phyloP scores from a whole-genome alignment of 2,797 vertebrate genomes.

The Phrynocephalus guinanensis region DNA sequence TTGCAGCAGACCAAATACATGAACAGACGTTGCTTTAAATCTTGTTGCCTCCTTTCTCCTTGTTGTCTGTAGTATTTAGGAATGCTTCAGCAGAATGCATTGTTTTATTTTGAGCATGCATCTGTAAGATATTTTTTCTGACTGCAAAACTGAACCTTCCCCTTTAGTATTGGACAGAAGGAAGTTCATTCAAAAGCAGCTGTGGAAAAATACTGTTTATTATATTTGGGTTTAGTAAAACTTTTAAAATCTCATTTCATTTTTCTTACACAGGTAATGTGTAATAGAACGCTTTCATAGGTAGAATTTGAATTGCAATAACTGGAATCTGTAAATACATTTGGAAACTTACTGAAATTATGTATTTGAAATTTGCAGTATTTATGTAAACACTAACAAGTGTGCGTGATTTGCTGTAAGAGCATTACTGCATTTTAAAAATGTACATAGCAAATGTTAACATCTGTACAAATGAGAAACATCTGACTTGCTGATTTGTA shows the following conservation, averaged over 20 bases:
- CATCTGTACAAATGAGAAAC: slow-evolving; percentile 54
- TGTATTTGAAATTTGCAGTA: slow-evolving; percentile 72
- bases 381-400: slow-evolving; percentile 68
- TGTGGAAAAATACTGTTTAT: slow-evolving; percentile 23
- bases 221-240: slow-evolving; percentile 20
- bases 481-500: slow-evolving; percentile 61
- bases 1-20: slow-evolving; percentile 57
- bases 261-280: slow-evolving; percentile 46
- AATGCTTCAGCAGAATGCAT: slow-evolving; percentile 33
- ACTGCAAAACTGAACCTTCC: slow-evolving; percentile 44
- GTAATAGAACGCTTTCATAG: slow-evolving; percentile 58
- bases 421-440: slow-evolving; percentile 68
- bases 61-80: slow-evolving; percentile 43
- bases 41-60: slow-evolving; percentile 8
- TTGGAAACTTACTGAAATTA: slow-evolving; percentile 68
- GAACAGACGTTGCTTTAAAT: slow-evolving; percentile 35
- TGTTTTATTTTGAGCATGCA: slow-evolving; percentile 39
- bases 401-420: slow-evolving; percentile 62
- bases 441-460: slow-evolving; percentile 53
- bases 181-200: slow-evolving; percentile 25
- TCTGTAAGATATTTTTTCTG: slow-evolving; percentile 34
- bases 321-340: slow-evolving; percentile 70
- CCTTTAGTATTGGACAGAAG: slow-evolving; percentile 31
- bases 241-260: slow-evolving; percentile 48
- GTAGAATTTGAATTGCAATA: slow-evolving; percentile 33